Evolutionary conservation across 2,797 vertebrate species (phyloP), one percentile per base, ranked within the genome.

Genomic region (Lophotriccus pileatus): DNA sequence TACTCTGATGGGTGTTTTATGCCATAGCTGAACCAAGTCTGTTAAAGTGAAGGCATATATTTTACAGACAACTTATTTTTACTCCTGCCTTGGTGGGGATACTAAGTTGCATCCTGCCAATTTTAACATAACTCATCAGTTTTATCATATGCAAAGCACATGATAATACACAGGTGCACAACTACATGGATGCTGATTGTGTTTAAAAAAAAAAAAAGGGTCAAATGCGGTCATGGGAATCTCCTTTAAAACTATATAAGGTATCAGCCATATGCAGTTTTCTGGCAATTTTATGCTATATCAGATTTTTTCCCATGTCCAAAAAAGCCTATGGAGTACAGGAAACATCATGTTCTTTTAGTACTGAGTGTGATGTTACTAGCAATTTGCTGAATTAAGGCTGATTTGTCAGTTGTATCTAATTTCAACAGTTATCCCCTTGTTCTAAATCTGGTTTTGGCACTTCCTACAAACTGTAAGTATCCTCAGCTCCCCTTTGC

Each of bases 331-430:
- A 55, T 2, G 0, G 74, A 94, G 87, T 94, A 78, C 85, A 91
- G 89, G 93, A 96, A 97, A 91, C 91, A 86, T 92, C 50, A 47
- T 93, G 88, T 96, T 90, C 93, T 91, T 92, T 88, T 94, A 91
- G 70, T 88, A 90, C 88, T 79, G 77, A 94, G 64, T 90, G 90
- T 47, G 84, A 96, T 86, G 59, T 80, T 94, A 89, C 67, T 50
- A 89, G 68, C 74, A 91, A 89, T 94, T 93, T 23, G 32, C 72
- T 94, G 94, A 87, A 96, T 91, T 93, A 87, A 94, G 84, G 75
- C 83, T 78, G 87, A 79, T 93, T 93, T 90, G n/a, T 86, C 82
- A 58, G 95, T 84, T 86, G 46, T 83, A 56, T 87, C 80, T 95
- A 89, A 89, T 80, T 87, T 90, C 62, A 85, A 90, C 34, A 94